A percentile compares a stretch with the other conserved stretches of the same genome.
Conservation (phyloP, 2,113 vertebrate species). For the Verasper variegatus region DNA sequence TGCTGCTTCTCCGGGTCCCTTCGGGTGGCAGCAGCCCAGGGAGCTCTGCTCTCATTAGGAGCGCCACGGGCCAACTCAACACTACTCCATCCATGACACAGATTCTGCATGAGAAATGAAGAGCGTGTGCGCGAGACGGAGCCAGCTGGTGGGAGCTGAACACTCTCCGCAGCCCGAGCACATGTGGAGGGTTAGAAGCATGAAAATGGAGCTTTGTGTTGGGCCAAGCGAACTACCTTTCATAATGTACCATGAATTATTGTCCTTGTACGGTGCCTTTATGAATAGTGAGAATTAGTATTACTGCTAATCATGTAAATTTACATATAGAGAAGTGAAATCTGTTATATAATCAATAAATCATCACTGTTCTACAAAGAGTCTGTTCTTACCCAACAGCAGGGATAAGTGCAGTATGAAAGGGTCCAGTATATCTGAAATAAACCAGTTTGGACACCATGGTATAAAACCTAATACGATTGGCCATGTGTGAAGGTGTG, state of each 20-base stretch:
- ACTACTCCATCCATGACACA: slow-evolving; percentile 44
- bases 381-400: not conserved
- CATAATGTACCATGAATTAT: slow-evolving; percentile 18
- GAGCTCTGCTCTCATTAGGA: slow-evolving; percentile 62
- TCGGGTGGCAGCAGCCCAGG: slow-evolving; percentile 58
- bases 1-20: slow-evolving; percentile 23
- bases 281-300: no score
- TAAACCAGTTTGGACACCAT: not conserved
- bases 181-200: slow-evolving; percentile 17
- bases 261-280: no score
- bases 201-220: slow-evolving; percentile 45
- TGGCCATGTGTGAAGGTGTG: not conserved
- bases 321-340: not conserved
- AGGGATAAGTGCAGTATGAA: not conserved
- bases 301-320: slow-evolving; percentile 13
- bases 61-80: slow-evolving; percentile 43
- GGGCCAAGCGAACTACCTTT: slow-evolving; percentile 36
- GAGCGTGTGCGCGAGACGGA: slow-evolving; percentile 13
- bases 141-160: slow-evolving; percentile 36
- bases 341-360: not conserved
- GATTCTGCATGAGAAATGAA: slow-evolving; percentile 33
- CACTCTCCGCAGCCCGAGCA: slow-evolving; percentile 14
- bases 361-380: not conserved
- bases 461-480: no score
- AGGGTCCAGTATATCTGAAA: not conserved